Base-by-base conservation (phyloP, 2,888 invertebrate species). In the Adelphocoris suturalis region DNA sequence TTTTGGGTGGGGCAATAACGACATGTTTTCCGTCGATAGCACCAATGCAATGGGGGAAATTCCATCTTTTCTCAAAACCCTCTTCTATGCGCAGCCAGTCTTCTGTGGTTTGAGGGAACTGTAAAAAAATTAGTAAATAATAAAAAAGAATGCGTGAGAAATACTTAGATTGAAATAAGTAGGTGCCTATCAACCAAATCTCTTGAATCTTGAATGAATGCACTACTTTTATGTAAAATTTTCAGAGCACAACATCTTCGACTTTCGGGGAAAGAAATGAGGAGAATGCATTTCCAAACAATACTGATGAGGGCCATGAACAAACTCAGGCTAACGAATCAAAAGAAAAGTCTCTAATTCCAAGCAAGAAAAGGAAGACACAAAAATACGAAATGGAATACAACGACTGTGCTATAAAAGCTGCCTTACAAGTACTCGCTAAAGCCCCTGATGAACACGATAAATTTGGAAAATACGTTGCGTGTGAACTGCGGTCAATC, bases 381-480 rank as follows among this genome's bases (percentile, higher is more conserved):
- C 61, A n/a, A 76, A 27, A 76, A 76, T 5, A 12, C 28, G 76
- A 76, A 46, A 28, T 46, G 76, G 76, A 27, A 76, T 28, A 46
- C 28, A 76, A 76, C 76, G 76, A 46, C 76, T 28, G 0, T 28
- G 16, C 46, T 37, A 46, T 76, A 61, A 61, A 61, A 61, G 61
- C 61, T 61, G 61, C 61, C 16, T n/a, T 61, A 61, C 61, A 19
- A 61, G 11, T 61, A 61, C 61, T 61, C 61, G 9, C n/a, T 61
- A 61, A 61, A 61, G 19, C 61, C 61, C 61, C 19, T 61, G 61
- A 61, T n/a, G 61, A 61, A 61, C 61, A 61, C 61, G 61, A 46
- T 78, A 78, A 78, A 78, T 78, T 78, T 28, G 78, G 46, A 78
- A 16, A 78, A 28, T 78, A 46, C 37, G 78, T 78, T 46, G 78